A percentile compares a stretch with the other conserved stretches of the same genome.
Evolutionary conservation across 2,888 invertebrate species (phyloP).

Genomic region (Galerucella nymphaeae): DNA sequence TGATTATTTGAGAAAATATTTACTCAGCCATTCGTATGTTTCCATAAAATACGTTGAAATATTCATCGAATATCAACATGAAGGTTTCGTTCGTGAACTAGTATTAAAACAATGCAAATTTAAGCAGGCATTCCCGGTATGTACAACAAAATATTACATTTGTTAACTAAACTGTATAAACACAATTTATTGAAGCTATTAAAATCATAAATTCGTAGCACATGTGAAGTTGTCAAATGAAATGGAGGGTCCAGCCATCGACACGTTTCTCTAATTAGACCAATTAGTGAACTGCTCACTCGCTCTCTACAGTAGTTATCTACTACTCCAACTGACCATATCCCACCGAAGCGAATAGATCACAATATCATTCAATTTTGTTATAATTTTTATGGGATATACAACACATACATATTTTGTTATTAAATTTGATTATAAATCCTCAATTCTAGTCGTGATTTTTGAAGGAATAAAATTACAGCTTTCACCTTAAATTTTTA

Average conservation of each 20-base stretch:
- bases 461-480: no score
- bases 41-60: background rate
- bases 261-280: constrained; percentile 65
- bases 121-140: constrained; percentile 4
- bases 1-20: no score
- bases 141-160: constrained; percentile 55
- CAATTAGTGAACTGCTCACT: constrained; percentile 63
- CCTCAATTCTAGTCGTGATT: no score
- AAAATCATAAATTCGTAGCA: constrained; percentile 64
- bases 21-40: background rate
- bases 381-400: background rate
- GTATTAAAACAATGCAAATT: constrained; percentile 17
- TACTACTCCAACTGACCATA: constrained; percentile 16
- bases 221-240: constrained; percentile 64
- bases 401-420: background rate
- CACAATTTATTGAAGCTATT: constrained; percentile 64
- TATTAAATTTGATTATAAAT: no score
- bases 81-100: constrained; percentile 1
- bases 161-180: constrained; percentile 63
- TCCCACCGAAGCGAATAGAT: background rate
- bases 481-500: no score
- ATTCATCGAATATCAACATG: background rate
- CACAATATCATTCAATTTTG: background rate
- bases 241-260: constrained; percentile 59
- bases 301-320: constrained; percentile 27